Conservation (phyloP, 2,888 invertebrate species). For the Leptinotarsa juncta region DNA sequence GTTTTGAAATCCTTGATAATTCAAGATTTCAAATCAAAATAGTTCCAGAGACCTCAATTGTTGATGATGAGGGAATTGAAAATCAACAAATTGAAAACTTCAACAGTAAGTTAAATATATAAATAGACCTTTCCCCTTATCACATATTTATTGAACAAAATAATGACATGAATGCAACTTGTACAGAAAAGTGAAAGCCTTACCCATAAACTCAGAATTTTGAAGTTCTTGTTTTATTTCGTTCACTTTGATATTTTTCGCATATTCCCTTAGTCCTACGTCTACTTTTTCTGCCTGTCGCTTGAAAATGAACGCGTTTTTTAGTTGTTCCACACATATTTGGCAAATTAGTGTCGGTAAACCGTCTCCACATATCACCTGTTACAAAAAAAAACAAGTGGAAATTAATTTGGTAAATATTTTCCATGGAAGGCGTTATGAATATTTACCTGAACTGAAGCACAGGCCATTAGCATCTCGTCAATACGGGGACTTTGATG, state of each 20-base stretch:
- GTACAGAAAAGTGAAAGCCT: slow-evolving; percentile 17
- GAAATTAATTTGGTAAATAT: slow-evolving; percentile 38
- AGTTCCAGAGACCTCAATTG: too few relatives aligned
- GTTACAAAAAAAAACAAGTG: slow-evolving; percentile 39
- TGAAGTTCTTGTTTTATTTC: slow-evolving; percentile 58
- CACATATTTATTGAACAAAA: not conserved
- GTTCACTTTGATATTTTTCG: slow-evolving; percentile 55
- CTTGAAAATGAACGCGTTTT: slow-evolving; percentile 61
- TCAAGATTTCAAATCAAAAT: too few relatives aligned
- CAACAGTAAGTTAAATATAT: too few relatives aligned
- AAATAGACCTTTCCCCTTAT: too few relatives aligned
- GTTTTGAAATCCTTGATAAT: too few relatives aligned
- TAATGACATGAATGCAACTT: not conserved
- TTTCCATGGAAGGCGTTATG: slow-evolving; percentile 38
- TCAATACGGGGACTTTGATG: slow-evolving; percentile 64
- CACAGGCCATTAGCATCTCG: slow-evolving; percentile 67
- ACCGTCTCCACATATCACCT: slow-evolving; percentile 63
- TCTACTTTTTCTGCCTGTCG: slow-evolving; percentile 62
- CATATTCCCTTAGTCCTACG: slow-evolving; percentile 57
- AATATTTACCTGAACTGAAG: slow-evolving; percentile 63
- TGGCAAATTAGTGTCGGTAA: slow-evolving; percentile 62
- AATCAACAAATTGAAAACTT: too few relatives aligned
- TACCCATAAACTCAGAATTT: slow-evolving; percentile 55
- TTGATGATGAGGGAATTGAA: too few relatives aligned
- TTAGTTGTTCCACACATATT: slow-evolving; percentile 60